Conservation (phyloP, 2,888 invertebrate species). For the Diaperis boleti region DNA sequence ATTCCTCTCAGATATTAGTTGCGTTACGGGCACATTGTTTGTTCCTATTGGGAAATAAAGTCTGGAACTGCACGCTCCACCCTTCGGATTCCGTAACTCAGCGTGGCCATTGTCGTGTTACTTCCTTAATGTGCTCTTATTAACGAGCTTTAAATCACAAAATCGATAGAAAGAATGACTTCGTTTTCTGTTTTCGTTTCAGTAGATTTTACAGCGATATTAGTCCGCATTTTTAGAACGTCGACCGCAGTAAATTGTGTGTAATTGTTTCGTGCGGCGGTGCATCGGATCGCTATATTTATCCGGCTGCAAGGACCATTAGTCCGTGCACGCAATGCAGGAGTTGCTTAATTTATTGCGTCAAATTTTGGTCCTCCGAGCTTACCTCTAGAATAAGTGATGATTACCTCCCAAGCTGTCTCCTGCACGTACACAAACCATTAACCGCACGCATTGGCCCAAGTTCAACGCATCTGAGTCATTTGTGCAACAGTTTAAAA, state of each 20-base stretch:
- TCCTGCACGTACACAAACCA: conserved; percentile 13
- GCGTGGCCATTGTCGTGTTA: conserved; percentile 17
- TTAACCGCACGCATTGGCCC: conserved; percentile 31
- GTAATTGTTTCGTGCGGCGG: too few relatives aligned
- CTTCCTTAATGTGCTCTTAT: conserved; percentile 11
- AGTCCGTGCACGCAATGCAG: too few relatives aligned
- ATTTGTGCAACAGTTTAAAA: conserved; percentile 17
- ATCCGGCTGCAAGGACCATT: too few relatives aligned
- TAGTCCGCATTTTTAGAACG: too few relatives aligned
- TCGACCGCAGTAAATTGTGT: too few relatives aligned
- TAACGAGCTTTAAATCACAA: conserved; percentile 37
- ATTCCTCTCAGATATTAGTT: conserved; percentile 22
- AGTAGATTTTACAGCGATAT: conserved; percentile 19
- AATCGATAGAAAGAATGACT: conserved; percentile 24
- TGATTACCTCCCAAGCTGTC: conserved; percentile 14
- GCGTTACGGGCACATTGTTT: conserved; percentile 22
- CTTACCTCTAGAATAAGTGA: neutral
- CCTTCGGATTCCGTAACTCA: too few relatives aligned
- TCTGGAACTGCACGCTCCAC: conserved; percentile 3
- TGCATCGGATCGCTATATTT: too few relatives aligned
- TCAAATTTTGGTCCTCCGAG: too few relatives aligned
- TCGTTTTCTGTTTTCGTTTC: too few relatives aligned
- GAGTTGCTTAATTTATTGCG: too few relatives aligned
- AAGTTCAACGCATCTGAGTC: conserved; percentile 35
- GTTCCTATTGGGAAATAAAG: conserved; percentile 23